Evolutionary conservation across 2,797 vertebrate species (phyloP).

Genomic region (Arctocebus calabarensis): DNA sequence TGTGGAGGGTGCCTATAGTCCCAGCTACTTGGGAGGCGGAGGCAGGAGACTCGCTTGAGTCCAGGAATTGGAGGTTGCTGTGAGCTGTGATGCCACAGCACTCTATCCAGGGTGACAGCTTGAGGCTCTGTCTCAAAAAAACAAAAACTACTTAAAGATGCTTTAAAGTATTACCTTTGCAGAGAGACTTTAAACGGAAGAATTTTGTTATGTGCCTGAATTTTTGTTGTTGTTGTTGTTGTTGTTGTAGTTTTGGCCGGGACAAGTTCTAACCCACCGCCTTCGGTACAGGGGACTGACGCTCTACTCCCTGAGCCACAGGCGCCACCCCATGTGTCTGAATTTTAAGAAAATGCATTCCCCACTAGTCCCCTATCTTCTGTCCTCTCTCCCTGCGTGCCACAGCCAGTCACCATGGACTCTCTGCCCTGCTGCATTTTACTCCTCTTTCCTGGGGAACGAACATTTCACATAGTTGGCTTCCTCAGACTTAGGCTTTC

Average conservation of each 20-base stretch:
- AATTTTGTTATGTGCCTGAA: not conserved
- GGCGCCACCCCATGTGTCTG: not conserved
- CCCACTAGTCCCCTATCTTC: too few relatives aligned
- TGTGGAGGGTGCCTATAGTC: too few relatives aligned
- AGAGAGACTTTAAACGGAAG: not conserved
- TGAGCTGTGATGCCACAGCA: too few relatives aligned
- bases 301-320: too few relatives aligned
- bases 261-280: too few relatives aligned
- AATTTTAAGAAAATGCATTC: not conserved
- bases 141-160: not conserved
- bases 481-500: not conserved
- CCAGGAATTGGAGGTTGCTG: too few relatives aligned
- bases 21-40: too few relatives aligned
- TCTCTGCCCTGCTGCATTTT: fast-evolving
- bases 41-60: too few relatives aligned
- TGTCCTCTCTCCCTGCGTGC: fast-evolving
- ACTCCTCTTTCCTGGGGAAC: too few relatives aligned
- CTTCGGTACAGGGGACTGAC: too few relatives aligned
- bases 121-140: not conserved
- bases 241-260: too few relatives aligned
- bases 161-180: not conserved
- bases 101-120: too few relatives aligned
- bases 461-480: not conserved
- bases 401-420: not conserved
- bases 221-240: not conserved